These are phyloP conservation scores for Abscondita cerata DNA, from an alignment of 2,888 invertebrate species.

Conservation along the genomic window DNA sequence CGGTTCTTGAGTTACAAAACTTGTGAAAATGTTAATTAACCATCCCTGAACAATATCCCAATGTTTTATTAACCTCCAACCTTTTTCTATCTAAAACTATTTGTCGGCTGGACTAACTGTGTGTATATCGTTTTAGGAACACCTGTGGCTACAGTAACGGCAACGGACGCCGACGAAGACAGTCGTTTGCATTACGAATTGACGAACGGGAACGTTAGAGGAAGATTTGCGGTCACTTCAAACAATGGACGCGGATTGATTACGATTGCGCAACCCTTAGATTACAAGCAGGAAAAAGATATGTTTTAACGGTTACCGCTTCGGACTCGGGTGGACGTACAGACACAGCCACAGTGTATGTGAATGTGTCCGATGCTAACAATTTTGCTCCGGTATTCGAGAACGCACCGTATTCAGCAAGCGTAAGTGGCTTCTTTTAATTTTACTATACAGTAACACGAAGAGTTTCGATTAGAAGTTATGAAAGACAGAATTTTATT, in stretches of 20 bases:
- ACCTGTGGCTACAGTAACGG: slow-evolving; percentile 86
- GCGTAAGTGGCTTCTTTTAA: slow-evolving; percentile 60
- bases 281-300: slow-evolving; percentile 92
- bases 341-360: slow-evolving; percentile 88
- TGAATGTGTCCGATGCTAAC: slow-evolving; percentile 94
- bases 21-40: neutral
- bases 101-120: neutral
- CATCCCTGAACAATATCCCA: too few species aligned
- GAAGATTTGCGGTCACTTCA: slow-evolving; percentile 87
- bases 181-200: slow-evolving; percentile 81
- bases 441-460: too few species aligned
- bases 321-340: slow-evolving; percentile 88
- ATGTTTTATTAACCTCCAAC: too few species aligned
- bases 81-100: too few species aligned
- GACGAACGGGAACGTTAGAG: slow-evolving; percentile 82
- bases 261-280: slow-evolving; percentile 88
- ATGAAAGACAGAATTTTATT: too few species aligned
- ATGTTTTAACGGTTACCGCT: slow-evolving; percentile 85
- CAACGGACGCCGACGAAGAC: slow-evolving; percentile 91
- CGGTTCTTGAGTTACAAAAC: neutral
- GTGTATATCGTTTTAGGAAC: slow-evolving; percentile 67
- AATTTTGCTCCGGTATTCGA: slow-evolving; percentile 93
- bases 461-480: too few species aligned
- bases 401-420: slow-evolving; percentile 89
- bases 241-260: slow-evolving; percentile 87